These are phyloP conservation scores for Acronicta aceris DNA, from an alignment of 2,888 invertebrate genomes.

Conservation along the genomic window DNA sequence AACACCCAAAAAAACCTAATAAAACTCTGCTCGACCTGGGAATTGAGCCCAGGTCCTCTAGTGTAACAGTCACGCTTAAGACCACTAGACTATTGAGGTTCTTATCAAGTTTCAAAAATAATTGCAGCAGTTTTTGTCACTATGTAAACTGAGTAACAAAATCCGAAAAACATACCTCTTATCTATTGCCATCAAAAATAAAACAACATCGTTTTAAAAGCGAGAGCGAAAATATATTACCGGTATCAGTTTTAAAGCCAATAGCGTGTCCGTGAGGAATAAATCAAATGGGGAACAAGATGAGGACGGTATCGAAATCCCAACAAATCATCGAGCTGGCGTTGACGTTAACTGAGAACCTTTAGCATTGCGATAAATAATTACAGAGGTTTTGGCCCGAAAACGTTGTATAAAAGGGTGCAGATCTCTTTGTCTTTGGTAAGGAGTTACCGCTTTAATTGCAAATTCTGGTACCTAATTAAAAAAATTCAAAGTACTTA, in stretches of 20 bases:
- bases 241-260: conserved; percentile 51
- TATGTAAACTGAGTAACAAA: too few relatives aligned
- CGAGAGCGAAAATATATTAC: conserved; percentile 34
- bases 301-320: conserved; percentile 59
- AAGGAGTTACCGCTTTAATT: not conserved
- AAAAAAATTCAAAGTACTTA: too few relatives aligned
- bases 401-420: conserved; percentile 1
- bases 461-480: too few relatives aligned
- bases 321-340: conserved; percentile 62
- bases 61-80: too few relatives aligned
- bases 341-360: conserved; percentile 50
- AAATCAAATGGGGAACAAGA: conserved; percentile 63
- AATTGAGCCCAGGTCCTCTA: too few relatives aligned
- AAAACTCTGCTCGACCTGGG: too few relatives aligned
- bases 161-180: not conserved
- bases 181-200: conserved; percentile 20
- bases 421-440: not conserved
- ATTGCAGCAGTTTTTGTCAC: too few relatives aligned
- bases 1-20: too few relatives aligned
- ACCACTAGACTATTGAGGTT: too few relatives aligned
- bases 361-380: conserved; percentile 33
- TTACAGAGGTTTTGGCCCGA: conserved; percentile 12
- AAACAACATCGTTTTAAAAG: conserved; percentile 41
- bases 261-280: conserved; percentile 52
- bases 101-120: too few relatives aligned